Conservation (phyloP, 2,113 vertebrate species). For the Apodemus speciosus region DNA sequence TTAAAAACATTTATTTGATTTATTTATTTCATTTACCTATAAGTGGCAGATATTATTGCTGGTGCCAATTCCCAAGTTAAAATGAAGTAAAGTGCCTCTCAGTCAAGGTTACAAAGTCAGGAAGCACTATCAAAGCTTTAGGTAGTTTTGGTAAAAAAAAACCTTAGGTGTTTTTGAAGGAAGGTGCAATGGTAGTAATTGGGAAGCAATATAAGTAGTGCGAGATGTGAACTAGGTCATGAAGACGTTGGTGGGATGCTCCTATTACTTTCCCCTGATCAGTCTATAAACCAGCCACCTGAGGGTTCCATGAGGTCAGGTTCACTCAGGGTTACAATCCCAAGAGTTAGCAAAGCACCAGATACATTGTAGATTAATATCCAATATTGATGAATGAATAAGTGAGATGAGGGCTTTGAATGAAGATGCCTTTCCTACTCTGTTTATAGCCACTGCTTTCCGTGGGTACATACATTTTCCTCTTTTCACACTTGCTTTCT, state of each 20-base stretch:
- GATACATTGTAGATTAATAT: not conserved
- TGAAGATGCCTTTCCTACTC: not conserved
- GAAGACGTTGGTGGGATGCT: not conserved
- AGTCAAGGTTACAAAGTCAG: not conserved
- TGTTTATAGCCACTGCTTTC: not conserved
- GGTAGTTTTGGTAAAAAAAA: not conserved
- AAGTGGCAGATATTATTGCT: not conserved
- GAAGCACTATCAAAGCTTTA: not conserved
- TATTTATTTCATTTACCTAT: not conserved
- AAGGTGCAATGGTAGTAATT: not conserved
- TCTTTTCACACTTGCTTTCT: not conserved
- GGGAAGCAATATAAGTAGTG: not conserved
- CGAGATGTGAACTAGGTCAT: not conserved
- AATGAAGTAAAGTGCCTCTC: not conserved
- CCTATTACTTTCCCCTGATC: not conserved
- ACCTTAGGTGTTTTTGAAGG: not conserved
- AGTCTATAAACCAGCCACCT: not conserved
- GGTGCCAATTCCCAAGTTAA: not conserved
- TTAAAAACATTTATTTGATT: not conserved
- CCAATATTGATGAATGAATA: not conserved
- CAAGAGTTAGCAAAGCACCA: not conserved
- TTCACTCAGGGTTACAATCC: not conserved
- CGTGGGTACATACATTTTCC: not conserved
- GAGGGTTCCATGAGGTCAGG: not conserved
- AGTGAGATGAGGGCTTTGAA: not conserved